phyloP scores from a whole-genome alignment of 2,797 vertebrate genomes.

The Phataginus tetradactyla region DNA sequence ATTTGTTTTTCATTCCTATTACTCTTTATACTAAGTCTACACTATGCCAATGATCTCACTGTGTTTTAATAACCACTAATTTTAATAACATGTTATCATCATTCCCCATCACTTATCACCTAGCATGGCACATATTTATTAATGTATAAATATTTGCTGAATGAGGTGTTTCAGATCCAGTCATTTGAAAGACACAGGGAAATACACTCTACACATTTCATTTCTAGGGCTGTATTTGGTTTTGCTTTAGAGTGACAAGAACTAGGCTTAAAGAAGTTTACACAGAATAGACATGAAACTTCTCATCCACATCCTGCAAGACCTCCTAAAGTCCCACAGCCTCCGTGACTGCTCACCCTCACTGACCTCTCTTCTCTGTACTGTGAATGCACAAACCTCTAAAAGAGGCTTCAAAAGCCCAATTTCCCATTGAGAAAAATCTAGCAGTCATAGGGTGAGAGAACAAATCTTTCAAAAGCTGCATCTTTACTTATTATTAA shows the following conservation, averaged over 20 bases:
- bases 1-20: not conserved
- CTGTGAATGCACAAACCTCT: not conserved
- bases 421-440: slow-evolving; percentile 10
- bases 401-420: not conserved
- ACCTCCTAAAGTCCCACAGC: not conserved
- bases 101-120: not conserved
- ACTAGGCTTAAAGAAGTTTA: not conserved
- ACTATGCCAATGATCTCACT: not conserved
- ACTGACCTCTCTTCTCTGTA: slow-evolving; percentile 39
- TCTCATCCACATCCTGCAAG: not conserved
- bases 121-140: not conserved
- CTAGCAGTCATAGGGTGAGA: not conserved
- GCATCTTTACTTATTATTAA: slow-evolving; percentile 32
- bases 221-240: slow-evolving; percentile 21
- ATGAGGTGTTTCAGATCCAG: not conserved
- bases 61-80: not conserved
- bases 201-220: not conserved
- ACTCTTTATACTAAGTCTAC: not conserved
- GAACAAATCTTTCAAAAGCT: not conserved
- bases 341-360: not conserved
- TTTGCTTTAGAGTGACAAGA: not conserved
- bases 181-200: not conserved
- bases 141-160: slow-evolving; percentile 20
- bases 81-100: not conserved
- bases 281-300: not conserved